Base-by-base conservation (phyloP, 2,113 vertebrate species). In the Falco punctatus region DNA sequence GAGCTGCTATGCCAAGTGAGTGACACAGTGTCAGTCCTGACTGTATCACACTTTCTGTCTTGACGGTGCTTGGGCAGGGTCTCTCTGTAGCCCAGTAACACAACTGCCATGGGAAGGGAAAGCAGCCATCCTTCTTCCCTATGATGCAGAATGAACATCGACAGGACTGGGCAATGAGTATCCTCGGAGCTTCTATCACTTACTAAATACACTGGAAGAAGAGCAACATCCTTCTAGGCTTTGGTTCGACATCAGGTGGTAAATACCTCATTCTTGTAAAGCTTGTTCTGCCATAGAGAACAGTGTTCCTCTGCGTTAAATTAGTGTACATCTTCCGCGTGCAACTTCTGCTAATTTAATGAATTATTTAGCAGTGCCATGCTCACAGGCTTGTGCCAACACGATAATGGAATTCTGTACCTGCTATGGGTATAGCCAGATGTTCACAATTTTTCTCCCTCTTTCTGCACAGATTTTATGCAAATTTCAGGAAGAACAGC, bases 371-470 rank as follows among this genome's bases (percentile, higher is more conserved):
- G 90, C 82, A 26, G 27, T 48, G n/a, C 67, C 46, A 15, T 57
- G 92, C 81, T 97, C 81, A 80, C 42, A 7, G 85, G 81, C 88
- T 95, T 10, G 14, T 96, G 96, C 96, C 95, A 96, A 88, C 85
- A 73, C 0, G 0, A 22, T 93, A 96, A 97, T 96, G 87, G 92
- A 94, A 96, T 96, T 97, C 90, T 85, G 82, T 84, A 88, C 78
- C 10, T 13, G 92, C 88, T 96, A 64, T 0, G 48, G 67, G 20
- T 84, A 78, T 24, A 82, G 73, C 93, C 97, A 97, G 97, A 97
- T 97, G 97, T 97, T 97, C 92, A 94, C 86, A 86, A 86, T 97
- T 96, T 89, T 90, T 62, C 57, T 97, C 33, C 61, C 38, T 93
- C 85, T 71, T 92, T 91, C 92, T 87, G 78, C 75, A 83, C 86